Evolutionary conservation across 1,140 invertebrate genomes (phyloP).

Genomic region (Agrypnia vestita): DNA sequence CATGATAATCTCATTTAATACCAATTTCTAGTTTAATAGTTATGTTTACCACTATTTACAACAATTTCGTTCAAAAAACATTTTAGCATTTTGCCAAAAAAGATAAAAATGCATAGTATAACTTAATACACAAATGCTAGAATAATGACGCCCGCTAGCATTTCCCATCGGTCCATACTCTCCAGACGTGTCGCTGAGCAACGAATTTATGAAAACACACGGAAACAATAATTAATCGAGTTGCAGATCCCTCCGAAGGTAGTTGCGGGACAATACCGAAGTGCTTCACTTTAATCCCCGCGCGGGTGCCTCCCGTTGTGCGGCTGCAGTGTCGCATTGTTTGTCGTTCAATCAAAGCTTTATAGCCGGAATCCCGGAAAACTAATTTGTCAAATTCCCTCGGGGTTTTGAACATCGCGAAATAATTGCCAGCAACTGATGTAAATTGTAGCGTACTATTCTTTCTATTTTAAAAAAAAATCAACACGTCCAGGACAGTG

Average conservation of each 20-base stretch:
- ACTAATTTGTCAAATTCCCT: conserved; percentile 59
- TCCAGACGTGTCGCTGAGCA: background rate
- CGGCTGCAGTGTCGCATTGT: conserved; percentile 49
- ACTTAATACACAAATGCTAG: no score
- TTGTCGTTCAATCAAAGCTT: conserved; percentile 57
- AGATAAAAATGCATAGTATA: no score
- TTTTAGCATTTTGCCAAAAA: no score
- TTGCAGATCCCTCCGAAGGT: background rate
- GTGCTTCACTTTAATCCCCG: conserved; percentile 31
- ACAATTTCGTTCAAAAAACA: no score
- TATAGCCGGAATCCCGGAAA: conserved; percentile 29
- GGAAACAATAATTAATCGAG: conserved; percentile 2
- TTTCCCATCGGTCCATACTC: no score
- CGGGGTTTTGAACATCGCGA: conserved; percentile 22
- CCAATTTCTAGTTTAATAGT: no score
- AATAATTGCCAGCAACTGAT: conserved; percentile 11
- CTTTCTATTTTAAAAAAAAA: no score
- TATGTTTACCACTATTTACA: no score
- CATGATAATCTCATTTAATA: no score
- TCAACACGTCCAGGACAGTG: no score
- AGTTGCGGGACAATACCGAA: conserved; percentile 4
- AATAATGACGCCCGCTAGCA: no score
- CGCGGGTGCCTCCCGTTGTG: background rate
- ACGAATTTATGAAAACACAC: background rate
- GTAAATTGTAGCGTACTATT: background rate